These are phyloP conservation scores for Molossus molossus DNA, from an alignment of 2,797 vertebrate genomes.

Conservation along the genomic window DNA sequence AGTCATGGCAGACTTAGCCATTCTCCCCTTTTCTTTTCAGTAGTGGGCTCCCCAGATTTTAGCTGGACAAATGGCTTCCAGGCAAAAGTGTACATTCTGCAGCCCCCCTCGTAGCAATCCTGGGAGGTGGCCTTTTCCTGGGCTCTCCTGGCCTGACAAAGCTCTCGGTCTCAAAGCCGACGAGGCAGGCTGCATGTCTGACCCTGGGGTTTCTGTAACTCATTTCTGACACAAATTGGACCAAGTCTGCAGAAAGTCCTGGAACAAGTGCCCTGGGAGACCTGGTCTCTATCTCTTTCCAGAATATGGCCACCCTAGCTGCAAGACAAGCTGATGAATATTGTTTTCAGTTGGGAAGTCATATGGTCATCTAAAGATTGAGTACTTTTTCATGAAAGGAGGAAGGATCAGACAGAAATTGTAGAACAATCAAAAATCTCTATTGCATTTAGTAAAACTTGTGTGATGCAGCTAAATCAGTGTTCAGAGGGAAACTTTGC, in stretches of 20 bases:
- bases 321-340: background rate
- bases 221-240: background rate
- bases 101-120: background rate
- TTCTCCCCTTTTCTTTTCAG: background rate
- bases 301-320: background rate
- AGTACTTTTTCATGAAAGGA: background rate
- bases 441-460: slow-evolving; percentile 26
- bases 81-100: background rate
- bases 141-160: background rate
- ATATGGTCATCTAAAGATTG: background rate
- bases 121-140: background rate
- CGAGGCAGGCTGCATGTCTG: too few relatives aligned
- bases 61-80: background rate
- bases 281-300: background rate
- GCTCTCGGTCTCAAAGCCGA: background rate
- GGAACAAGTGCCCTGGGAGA: background rate
- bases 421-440: background rate
- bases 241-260: background rate
- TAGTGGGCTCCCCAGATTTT: background rate
- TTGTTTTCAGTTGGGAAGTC: background rate
- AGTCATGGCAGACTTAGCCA: background rate
- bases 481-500: background rate
- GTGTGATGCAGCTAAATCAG: background rate
- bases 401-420: background rate
- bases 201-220: background rate